Evolutionary conservation across 2,113 vertebrate species (phyloP), one percentile per base, ranked within the genome.

Genomic region (Nanorana parkeri): DNA sequence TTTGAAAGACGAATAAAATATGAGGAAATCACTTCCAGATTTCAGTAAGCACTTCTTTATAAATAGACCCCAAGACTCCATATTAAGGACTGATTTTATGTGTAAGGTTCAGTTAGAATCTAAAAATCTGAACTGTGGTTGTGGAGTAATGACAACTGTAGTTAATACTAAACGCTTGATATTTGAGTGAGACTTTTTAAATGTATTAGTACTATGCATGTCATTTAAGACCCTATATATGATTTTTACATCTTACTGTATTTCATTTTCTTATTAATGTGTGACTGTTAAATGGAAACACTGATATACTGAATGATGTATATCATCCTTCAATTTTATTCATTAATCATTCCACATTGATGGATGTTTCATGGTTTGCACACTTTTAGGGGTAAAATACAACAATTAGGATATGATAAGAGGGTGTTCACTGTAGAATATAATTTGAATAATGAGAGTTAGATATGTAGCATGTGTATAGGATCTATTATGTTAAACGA

Each of bases 361-460:
- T 78, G 28, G 76, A 54, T 78, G 75, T 24, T 32, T 56, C 26
- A 20, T 54, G 2, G 1, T 10, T 24, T 56, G 15, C 20, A 58
- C 19, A 15, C 10, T 29, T 51, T 67, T 65, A 23, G 36, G 51
- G 24, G 20, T 28, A 24, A 24, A 66, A 20, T 75, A 16, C 24
- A 55, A 66, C 21, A 78, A 67, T 65, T 67, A 67, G 32, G 11
- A 32, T 47, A 78, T 67, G 41, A 66, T 66, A 54, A 66, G 17
- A 1, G 15, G 21, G 24, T 55, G 19, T 13, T 36, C 47, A 13
- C 24, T 10, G 19, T 13, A 32, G 47, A 78, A 56, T 21, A 26
- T 19, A 15, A 76, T 73, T n/a, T 61, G 28, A 47, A 47, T 10
- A 47, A 47, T 15, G 41, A 15, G 41, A 6, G 1, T 1, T 6